Percentiles rank a stretch among this genome's conserved stretches.
phyloP scores from a whole-genome alignment of 2,797 vertebrate genomes.

The Alca torda region DNA sequence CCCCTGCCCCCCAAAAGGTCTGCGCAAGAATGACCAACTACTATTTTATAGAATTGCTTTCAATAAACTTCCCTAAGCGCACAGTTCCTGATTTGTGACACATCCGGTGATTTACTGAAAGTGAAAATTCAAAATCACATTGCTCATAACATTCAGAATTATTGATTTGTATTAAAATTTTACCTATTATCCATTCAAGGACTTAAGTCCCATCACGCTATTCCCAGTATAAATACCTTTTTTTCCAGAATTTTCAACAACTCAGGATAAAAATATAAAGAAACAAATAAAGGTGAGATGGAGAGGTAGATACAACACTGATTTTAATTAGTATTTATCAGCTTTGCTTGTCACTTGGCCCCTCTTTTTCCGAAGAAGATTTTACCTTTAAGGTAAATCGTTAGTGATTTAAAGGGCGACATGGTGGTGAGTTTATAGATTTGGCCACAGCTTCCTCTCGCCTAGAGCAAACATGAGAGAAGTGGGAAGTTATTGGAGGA shows the following conservation, averaged over 20 bases:
- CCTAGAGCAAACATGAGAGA: neutral
- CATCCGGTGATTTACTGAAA: neutral
- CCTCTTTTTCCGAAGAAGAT: neutral
- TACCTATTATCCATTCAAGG: neutral
- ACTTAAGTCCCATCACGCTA: neutral
- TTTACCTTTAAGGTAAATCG: neutral
- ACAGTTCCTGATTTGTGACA: neutral
- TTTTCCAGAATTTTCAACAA: neutral
- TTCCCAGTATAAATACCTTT: neutral
- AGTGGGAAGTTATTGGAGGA: neutral
- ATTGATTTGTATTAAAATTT: neutral
- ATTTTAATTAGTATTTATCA: neutral
- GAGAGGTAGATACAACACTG: neutral
- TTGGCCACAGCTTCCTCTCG: neutral
- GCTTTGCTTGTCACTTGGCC: neutral
- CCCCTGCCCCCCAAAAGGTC: neutral
- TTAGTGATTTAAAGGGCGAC: neutral
- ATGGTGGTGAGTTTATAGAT: neutral
- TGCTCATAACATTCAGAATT: neutral
- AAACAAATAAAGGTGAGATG: neutral
- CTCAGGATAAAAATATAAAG: neutral
- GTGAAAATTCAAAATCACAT: neutral
- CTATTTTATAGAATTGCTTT: neutral
- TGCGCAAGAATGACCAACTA: neutral
- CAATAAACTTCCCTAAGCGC: neutral